Base-by-base conservation (phyloP, 2,888 invertebrate genomes). In the Ennomos fuscantarius region DNA sequence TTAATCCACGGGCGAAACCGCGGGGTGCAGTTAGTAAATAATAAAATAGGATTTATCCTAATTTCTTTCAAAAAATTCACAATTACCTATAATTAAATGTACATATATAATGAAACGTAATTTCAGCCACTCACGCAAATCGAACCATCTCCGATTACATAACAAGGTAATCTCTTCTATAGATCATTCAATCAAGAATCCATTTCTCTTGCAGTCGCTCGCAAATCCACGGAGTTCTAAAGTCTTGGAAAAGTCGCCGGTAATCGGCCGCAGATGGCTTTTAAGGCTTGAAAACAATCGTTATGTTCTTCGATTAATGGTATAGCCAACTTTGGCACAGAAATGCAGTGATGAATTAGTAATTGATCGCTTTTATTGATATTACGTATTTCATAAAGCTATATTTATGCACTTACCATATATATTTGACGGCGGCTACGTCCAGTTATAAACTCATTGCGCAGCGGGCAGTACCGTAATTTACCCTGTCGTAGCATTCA, bases 231-330 rank as follows among this genome's bases (percentile, higher is more conserved):
- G 66, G 66, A 76, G 76, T 77, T 74, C 57, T 57, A 56, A 73
- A 77, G 73, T 78, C 67, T 64, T 52, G 58, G 57, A 66, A 70
- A 78, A 77, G 73, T 74, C 77, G 70, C 73, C 70, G 62, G 63
- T 64, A 61, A 54, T 56, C 57, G 62, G 71, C 82, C 81, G 66
- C 84, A 83, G 84, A 84, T 84, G 82, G 81, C 78, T 80, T 80
- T 79, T 79, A 84, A 84, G 76, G 78, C 82, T 84, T 77, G 78
- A 78, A 81, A 84, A 84, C 84, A 82, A 83, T 82, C 82, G 80
- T 84, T 84, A 83, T 79, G 78, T 76, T 74, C 69, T 71, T 65
- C 76, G 80, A 83, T 82, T 83, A 82, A 84, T 82, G 74, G 76
- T 58, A 37, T 43, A 49, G 69, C 66, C 48, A 63, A 74, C 67